Evolutionary conservation across 2,797 vertebrate genomes (phyloP).

Genomic region (Eulemur mongoz): DNA sequence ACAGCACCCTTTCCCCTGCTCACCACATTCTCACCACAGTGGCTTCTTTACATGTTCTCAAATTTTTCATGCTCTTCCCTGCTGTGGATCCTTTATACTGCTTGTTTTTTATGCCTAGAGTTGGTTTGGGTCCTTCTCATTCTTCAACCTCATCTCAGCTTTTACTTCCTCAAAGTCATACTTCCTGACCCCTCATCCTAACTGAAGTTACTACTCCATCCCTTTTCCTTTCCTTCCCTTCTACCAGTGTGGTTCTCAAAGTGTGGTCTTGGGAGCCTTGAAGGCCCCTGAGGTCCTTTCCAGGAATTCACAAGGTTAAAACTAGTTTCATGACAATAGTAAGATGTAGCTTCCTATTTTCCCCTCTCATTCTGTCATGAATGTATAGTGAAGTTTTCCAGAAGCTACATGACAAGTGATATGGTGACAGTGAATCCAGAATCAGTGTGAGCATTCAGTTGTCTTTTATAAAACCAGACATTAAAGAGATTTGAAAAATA

Average conservation of each 20-base stretch:
- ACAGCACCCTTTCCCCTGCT: not conserved
- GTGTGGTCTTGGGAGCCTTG: fast-evolving
- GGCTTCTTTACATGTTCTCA: not conserved
- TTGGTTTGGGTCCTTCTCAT: not conserved
- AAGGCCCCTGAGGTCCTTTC: not conserved
- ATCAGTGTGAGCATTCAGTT: not conserved
- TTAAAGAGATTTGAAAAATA: not conserved
- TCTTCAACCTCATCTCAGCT: not conserved
- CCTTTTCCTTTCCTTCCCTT: not conserved
- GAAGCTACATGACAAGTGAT: not conserved
- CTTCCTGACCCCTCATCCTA: not conserved
- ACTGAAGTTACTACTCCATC: fast-evolving
- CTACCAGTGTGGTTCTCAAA: not conserved
- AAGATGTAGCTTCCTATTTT: not conserved
- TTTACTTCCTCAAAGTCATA: not conserved
- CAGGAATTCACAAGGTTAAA: not conserved
- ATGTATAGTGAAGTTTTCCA: not conserved
- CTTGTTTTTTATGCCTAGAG: not conserved
- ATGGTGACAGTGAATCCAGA: not conserved
- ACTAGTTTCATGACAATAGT: not conserved
- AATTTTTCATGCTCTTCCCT: not conserved
- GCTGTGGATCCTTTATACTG: not conserved
- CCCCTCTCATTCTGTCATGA: not conserved
- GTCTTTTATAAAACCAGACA: not conserved
- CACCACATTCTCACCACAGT: not conserved